Percentiles rank a stretch among this genome's conserved stretches.
These are phyloP conservation scores for Taphrorychus bicolor DNA, from an alignment of 2,888 invertebrate species.

Conservation along the genomic window DNA sequence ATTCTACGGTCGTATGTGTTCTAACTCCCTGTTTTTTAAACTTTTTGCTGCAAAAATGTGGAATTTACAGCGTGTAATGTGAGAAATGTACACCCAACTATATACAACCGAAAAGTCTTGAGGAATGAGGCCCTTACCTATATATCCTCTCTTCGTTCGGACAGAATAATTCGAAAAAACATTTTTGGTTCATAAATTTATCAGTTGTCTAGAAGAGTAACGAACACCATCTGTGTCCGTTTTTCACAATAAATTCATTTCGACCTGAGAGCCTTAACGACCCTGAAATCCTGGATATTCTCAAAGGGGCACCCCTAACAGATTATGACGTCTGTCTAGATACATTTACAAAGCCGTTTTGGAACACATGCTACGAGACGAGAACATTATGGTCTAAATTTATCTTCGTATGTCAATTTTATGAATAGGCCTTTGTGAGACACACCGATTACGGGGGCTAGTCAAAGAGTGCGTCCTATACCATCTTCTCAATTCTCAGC, in stretches of 20 bases:
- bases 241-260: not conserved
- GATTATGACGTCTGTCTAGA: conserved; percentile 19
- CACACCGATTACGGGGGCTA: not conserved
- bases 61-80: no score
- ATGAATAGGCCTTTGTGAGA: conserved; percentile 46
- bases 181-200: no score
- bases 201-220: not conserved
- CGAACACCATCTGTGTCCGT: not conserved
- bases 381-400: conserved; percentile 45
- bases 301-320: not conserved
- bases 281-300: not conserved
- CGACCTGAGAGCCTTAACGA: not conserved
- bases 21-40: no score
- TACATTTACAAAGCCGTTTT: conserved; percentile 29
- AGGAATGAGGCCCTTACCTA: no score
- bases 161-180: no score
- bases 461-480: not conserved
- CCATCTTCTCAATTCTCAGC: not conserved
- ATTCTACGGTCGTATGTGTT: no score
- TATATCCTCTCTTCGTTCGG: no score
- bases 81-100: no score
- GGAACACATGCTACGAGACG: conserved; percentile 42
- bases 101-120: no score
- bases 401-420: conserved; percentile 48
- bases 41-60: no score